Conservation (phyloP, 2,113 vertebrate genomes). For the Podarcis muralis region DNA sequence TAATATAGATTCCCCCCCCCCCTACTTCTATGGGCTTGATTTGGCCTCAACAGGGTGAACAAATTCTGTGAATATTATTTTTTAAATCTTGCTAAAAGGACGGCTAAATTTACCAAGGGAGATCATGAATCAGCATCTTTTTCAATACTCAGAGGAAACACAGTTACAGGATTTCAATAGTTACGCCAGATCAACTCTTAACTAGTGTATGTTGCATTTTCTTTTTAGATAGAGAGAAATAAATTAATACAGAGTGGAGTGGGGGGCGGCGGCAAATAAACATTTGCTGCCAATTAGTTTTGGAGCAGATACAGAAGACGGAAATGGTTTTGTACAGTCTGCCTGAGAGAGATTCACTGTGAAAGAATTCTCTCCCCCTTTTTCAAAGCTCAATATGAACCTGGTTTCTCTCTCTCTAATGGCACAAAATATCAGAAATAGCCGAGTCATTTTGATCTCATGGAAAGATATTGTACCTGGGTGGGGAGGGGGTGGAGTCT, state of each 20-base stretch:
- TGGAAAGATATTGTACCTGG: background rate
- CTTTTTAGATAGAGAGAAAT: slow-evolving; percentile 16
- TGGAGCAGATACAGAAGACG: slow-evolving; percentile 9
- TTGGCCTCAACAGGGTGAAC: slow-evolving; percentile 33
- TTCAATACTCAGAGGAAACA: slow-evolving; percentile 42
- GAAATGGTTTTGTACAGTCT: slow-evolving; percentile 1
- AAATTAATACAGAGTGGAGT: background rate
- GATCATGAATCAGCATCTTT: slow-evolving; percentile 58
- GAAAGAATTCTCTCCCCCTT: background rate
- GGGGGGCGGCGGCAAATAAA: background rate
- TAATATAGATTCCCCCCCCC: slow-evolving; percentile 44
- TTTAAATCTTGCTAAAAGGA: slow-evolving; percentile 36
- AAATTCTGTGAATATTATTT: slow-evolving; percentile 30
- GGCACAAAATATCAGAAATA: slow-evolving; percentile 18
- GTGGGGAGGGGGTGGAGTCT: background rate
- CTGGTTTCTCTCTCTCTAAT: slow-evolving; percentile 16
- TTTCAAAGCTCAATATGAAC: slow-evolving; percentile 17
- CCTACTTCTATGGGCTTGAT: slow-evolving; percentile 46
- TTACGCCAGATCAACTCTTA: slow-evolving; percentile 39
- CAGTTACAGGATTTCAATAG: slow-evolving; percentile 30
- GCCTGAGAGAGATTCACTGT: slow-evolving; percentile 22
- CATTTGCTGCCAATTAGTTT: slow-evolving; percentile 6
- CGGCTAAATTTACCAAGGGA: slow-evolving; percentile 46
- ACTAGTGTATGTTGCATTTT: background rate
- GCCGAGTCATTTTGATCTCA: background rate